Evolutionary conservation across 2,888 invertebrate species (phyloP), one percentile per base, ranked within the genome.

Genomic region (Malthinus flaveolus): DNA sequence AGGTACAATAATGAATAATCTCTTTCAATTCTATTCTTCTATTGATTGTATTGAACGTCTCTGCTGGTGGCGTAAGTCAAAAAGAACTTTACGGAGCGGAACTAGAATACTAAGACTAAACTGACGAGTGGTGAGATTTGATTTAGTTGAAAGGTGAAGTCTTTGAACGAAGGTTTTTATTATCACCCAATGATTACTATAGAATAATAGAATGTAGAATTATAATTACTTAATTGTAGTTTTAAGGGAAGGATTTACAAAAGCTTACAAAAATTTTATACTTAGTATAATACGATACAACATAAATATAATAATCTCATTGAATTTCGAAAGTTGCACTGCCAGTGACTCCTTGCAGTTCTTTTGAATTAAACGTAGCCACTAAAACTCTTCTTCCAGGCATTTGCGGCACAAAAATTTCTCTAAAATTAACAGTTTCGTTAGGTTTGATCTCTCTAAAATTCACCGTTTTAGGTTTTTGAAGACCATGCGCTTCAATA

Each of bases 401-500:
- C 49, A 83, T 80, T 31, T 82, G 81, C 0, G 87, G 85, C 55
- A 82, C 73, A 70, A 87, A 84, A 67, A 80, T 82, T 72, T 87
- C 86, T 66, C 82, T 82, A 75, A 85, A 83, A 62, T 81, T 82
- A 60, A 87, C 84, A 67, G 83, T 79, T 75, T 87, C 87, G 44
- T 85, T 83, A 3, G 87, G 84, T 70, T 83, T 82, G 60, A 88
- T 83, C 69, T 87, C 85, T 13, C 86, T 83, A 80, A 79, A 83
- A 60, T 79, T 75, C 61, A 85, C 81, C 75, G 83, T 82, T 74
- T 84, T 81, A 35, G 86, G 85, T 68, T 85, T 80, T 65, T 84
- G 83, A 6, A 88, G 75, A 42, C 89, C 88, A 7, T 87, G 83
- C 23, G 89, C 90, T 79, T 90, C 90, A 55, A 89, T 82, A 1